These are phyloP conservation scores for Perizoma affinitatum DNA, from an alignment of 2,888 invertebrate species.

Conservation along the genomic window DNA sequence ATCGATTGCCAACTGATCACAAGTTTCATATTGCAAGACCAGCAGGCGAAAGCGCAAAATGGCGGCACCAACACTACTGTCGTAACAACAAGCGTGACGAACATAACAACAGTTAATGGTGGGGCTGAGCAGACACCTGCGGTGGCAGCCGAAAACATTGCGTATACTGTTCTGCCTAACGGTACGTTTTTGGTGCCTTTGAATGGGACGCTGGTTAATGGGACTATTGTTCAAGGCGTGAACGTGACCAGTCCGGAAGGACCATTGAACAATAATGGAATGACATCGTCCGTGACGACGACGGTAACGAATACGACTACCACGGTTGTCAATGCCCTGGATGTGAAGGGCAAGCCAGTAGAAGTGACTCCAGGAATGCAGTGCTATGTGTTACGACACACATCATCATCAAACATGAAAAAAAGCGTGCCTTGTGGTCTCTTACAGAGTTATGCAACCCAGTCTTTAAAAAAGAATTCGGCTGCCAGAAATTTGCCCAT, in stretches of 20 bases:
- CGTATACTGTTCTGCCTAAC: slow-evolving; percentile 63
- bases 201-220: slow-evolving; percentile 46
- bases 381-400: slow-evolving; percentile 66
- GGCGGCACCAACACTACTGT: slow-evolving; percentile 54
- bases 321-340: slow-evolving; percentile 68
- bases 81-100: slow-evolving; percentile 64
- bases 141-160: slow-evolving; percentile 41
- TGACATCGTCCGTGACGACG: slow-evolving; percentile 55
- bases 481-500: slow-evolving; percentile 58
- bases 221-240: slow-evolving; percentile 30
- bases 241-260: slow-evolving; percentile 42
- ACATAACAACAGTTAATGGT: slow-evolving; percentile 62
- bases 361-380: slow-evolving; percentile 72
- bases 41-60: slow-evolving; percentile 42
- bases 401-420: slow-evolving; percentile 57
- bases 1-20: slow-evolving; percentile 73
- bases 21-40: slow-evolving; percentile 67
- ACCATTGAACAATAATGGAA: slow-evolving; percentile 39
- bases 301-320: slow-evolving; percentile 66
- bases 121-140: slow-evolving; percentile 40
- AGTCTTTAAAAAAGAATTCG: slow-evolving; percentile 64
- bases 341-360: slow-evolving; percentile 70
- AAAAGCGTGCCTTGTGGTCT: slow-evolving; percentile 67
- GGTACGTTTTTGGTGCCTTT: slow-evolving; percentile 62
- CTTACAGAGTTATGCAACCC: slow-evolving; percentile 68